Evolutionary conservation across 2,888 invertebrate genomes (phyloP).

Genomic region (Caradrina clavipalpis): DNA sequence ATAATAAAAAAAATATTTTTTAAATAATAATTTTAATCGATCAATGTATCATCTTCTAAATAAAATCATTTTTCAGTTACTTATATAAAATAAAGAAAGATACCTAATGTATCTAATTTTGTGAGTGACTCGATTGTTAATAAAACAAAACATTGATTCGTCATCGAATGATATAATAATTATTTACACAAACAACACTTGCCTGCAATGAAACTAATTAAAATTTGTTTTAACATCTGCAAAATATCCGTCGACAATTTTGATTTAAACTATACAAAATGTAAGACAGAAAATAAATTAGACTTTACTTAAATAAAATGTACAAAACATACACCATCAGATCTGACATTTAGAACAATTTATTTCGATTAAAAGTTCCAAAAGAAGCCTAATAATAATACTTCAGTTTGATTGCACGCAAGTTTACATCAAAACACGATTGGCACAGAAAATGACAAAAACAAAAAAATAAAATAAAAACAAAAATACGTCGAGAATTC

Average conservation of each 20-base stretch:
- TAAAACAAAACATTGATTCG: constrained; percentile 67
- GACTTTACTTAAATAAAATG: neutral
- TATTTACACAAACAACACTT: constrained; percentile 69
- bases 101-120: constrained; percentile 70
- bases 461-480: constrained; percentile 66
- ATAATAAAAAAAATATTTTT: constrained; percentile 53
- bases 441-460: constrained; percentile 81
- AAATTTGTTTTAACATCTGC: constrained; percentile 19
- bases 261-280: constrained; percentile 24
- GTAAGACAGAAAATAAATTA: constrained; percentile 28
- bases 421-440: constrained; percentile 75
- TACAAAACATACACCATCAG: constrained; percentile 33
- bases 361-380: constrained; percentile 12
- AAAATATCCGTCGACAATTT: constrained; percentile 39
- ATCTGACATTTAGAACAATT: constrained; percentile 43
- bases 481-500: constrained; percentile 71
- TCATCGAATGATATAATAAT: constrained; percentile 61
- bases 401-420: constrained; percentile 70
- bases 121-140: constrained; percentile 75
- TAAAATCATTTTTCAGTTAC: constrained; percentile 69
- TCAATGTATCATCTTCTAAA: constrained; percentile 80
- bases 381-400: constrained; percentile 3
- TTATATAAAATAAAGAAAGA: constrained; percentile 74
- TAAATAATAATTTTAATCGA: constrained; percentile 84
- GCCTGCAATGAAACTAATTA: constrained; percentile 63